Evolutionary conservation across 92 coral and sea anemone species (phyloP).

Genomic region (Metridium senile): DNA sequence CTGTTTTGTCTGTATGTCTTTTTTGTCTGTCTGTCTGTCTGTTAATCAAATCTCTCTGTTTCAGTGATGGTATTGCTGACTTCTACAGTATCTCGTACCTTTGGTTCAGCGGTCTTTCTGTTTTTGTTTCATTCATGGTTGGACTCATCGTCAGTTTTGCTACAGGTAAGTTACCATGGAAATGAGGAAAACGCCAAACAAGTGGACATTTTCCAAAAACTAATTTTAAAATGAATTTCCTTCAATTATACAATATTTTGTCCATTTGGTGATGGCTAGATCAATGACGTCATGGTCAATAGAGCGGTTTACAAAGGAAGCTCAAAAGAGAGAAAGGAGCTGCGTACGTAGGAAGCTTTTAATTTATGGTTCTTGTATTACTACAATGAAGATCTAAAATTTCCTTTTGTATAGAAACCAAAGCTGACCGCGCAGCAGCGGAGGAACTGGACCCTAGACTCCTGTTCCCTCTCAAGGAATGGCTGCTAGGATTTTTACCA

Average conservation of each 20-base stretch:
- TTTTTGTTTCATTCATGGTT: constrained; percentile 72
- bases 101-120: constrained; percentile 88
- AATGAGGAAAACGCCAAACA: no score
- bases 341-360: no score
- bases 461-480: constrained; percentile 73
- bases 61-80: constrained; percentile 76
- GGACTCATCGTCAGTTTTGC: constrained; percentile 76
- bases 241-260: no score
- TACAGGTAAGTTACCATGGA: constrained; percentile 53
- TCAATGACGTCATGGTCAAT: no score
- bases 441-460: constrained; percentile 60
- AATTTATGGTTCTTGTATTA: no score
- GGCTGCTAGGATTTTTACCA: constrained; percentile 70
- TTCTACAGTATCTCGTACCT: constrained; percentile 91
- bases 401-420: constrained; percentile 43
- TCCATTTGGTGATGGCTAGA: no score
- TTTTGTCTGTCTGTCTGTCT: neutral
- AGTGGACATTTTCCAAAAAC: no score
- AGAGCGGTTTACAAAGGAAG: no score
- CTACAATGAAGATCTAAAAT: no score
- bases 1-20: neutral
- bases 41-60: neutral
- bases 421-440: constrained; percentile 59
- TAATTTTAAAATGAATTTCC: no score
- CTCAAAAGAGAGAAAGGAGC: no score